A percentile compares a stretch with the other conserved stretches of the same genome.
These are phyloP conservation scores for Neodon shergylaensis DNA, from an alignment of 2,113 vertebrate genomes.

Conservation along the genomic window DNA sequence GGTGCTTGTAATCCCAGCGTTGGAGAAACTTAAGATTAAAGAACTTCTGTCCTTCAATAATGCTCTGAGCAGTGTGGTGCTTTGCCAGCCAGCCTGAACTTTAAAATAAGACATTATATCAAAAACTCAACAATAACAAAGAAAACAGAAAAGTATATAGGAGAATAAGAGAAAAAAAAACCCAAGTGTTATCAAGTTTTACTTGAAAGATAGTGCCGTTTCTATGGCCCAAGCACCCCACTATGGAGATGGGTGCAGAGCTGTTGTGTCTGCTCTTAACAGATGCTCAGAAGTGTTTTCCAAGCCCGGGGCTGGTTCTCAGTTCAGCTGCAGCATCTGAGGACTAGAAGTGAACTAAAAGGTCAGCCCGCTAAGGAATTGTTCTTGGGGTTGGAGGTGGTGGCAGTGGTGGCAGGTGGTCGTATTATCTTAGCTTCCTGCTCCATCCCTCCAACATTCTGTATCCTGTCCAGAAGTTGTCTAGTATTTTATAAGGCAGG, in stretches of 20 bases:
- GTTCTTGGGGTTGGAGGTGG: not conserved
- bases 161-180: not conserved
- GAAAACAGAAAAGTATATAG: not conserved
- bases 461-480: slow-evolving; percentile 37
- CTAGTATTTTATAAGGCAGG: slow-evolving; percentile 43
- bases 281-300: not conserved
- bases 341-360: slow-evolving; percentile 3
- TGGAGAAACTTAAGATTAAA: not conserved
- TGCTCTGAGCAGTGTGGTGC: not conserved
- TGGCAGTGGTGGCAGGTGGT: not conserved
- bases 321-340: not conserved
- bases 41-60: not conserved
- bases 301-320: not conserved
- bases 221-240: not conserved
- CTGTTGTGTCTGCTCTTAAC: not conserved
- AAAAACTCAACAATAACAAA: not conserved
- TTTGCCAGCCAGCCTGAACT: not conserved
- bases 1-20: not conserved
- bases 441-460: not conserved
- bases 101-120: not conserved
- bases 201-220: not conserved
- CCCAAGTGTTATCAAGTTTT: not conserved
- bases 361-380: not conserved
- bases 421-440: slow-evolving; percentile 54
- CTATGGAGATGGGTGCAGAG: not conserved